A percentile compares a stretch with the other conserved stretches of the same genome.
These are phyloP conservation scores for Odontothrips loti DNA, from an alignment of 2,888 invertebrate genomes.

Conservation along the genomic window DNA sequence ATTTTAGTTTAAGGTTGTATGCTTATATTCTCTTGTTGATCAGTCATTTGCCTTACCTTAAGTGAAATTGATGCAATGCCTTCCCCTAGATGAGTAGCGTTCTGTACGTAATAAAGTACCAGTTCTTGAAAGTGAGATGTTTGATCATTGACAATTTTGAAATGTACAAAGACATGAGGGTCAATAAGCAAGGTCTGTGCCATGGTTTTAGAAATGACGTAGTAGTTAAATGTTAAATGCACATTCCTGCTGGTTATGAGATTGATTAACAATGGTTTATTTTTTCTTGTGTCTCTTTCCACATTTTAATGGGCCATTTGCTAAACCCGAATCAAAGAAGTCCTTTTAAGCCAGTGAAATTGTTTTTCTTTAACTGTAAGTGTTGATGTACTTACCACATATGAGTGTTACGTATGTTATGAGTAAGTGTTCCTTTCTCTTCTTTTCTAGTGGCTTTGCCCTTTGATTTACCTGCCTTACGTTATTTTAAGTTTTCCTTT, in stretches of 20 bases:
- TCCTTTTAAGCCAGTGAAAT: not conserved
- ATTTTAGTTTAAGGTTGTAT: not conserved
- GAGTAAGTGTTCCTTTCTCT: not conserved
- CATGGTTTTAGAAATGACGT: not conserved
- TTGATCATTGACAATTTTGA: not conserved
- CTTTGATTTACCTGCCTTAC: not conserved
- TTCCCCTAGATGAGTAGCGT: not conserved
- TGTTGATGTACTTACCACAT: not conserved
- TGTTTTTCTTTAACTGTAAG: not conserved
- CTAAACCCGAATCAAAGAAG: not conserved
- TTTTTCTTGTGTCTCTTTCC: not conserved
- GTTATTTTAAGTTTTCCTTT: not conserved
- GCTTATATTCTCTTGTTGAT: not conserved
- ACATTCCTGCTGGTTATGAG: slow-evolving; percentile 15
- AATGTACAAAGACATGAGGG: slow-evolving; percentile 14
- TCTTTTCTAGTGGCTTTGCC: not conserved
- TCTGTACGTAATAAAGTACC: not conserved
- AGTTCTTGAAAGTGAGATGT: not conserved
- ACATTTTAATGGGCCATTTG: not conserved
- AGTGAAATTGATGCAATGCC: not conserved
- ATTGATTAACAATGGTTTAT: not conserved
- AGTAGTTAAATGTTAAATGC: not conserved
- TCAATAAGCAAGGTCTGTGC: not conserved
- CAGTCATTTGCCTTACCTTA: not conserved
- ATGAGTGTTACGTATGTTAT: not conserved